A percentile compares a stretch with the other conserved stretches of the same genome.
These are phyloP conservation scores for Callithrix jacchus DNA, from an alignment of 2,113 vertebrate genomes.

Conservation along the genomic window DNA sequence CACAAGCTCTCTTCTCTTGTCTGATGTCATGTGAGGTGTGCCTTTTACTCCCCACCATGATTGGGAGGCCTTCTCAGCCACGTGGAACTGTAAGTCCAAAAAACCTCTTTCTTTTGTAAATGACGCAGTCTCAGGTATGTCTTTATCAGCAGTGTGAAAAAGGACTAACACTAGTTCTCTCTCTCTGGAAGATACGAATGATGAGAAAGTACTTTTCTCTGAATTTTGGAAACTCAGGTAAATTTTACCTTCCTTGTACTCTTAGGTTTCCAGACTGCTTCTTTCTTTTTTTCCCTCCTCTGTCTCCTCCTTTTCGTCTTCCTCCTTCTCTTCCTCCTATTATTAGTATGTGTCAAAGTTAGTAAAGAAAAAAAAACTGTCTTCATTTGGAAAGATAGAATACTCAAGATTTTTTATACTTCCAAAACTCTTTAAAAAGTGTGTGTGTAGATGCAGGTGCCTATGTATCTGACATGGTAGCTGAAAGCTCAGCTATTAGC, in stretches of 20 bases:
- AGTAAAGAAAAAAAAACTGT: not conserved
- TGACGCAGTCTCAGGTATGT: too few species aligned
- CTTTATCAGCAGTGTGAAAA: too few species aligned
- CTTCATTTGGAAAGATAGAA: not conserved
- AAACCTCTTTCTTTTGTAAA: too few species aligned
- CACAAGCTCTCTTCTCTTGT: too few species aligned
- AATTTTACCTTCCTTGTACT: not conserved
- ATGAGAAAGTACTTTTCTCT: not conserved
- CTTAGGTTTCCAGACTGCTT: fast-evolving
- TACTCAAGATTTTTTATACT: not conserved
- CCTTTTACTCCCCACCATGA: too few species aligned
- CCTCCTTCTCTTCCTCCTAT: not conserved
- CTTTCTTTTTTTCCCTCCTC: not conserved
- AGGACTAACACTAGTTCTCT: too few species aligned
- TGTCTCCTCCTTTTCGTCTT: not conserved
- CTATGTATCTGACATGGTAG: not conserved
- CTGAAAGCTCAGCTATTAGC: not conserved
- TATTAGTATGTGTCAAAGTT: not conserved
- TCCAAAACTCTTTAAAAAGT: not conserved
- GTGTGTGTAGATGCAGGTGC: fast-evolving
- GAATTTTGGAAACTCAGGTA: not conserved
- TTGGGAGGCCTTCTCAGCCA: too few species aligned
- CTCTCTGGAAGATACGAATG: fast-evolving
- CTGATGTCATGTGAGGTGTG: too few species aligned
- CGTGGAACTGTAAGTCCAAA: too few species aligned